Evolutionary conservation across 2,113 vertebrate species (phyloP).

Genomic region (Lipophrys pholis): DNA sequence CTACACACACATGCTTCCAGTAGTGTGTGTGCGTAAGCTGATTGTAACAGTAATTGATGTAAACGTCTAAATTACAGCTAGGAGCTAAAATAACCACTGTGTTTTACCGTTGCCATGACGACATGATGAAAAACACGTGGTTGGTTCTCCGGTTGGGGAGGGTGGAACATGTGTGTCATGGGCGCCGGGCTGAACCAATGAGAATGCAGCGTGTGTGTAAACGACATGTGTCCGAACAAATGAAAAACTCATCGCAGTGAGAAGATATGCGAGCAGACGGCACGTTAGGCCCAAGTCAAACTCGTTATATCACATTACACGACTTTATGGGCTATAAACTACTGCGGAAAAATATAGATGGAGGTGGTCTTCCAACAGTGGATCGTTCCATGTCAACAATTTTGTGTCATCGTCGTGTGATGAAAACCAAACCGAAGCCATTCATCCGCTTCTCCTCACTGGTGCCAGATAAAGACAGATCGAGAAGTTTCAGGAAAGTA

Average conservation of each 20-base stretch:
- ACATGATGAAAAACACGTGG: conserved; percentile 82
- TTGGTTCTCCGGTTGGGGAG: conserved; percentile 50
- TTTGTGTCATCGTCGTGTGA: conserved; percentile 22
- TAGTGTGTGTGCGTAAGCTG: conserved; percentile 60
- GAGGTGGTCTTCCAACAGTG: conserved; percentile 8
- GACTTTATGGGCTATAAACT: conserved; percentile 38
- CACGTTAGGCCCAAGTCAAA: conserved; percentile 55
- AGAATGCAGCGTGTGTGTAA: conserved; percentile 27
- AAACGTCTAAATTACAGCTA: conserved; percentile 84
- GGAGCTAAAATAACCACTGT: conserved; percentile 82
- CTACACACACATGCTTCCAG: conserved; percentile 33
- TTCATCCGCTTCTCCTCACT: conserved; percentile 6
- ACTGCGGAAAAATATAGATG: neutral
- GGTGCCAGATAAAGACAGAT: too few relatives aligned
- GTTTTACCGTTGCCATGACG: conserved; percentile 80
- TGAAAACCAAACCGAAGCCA: conserved; percentile 17
- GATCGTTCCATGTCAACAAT: conserved; percentile 24
- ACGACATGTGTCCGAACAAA: conserved; percentile 63
- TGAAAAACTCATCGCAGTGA: conserved; percentile 31
- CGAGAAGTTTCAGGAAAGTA: conserved; percentile 49
- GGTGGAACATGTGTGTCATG: conserved; percentile 70
- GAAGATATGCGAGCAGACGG: conserved; percentile 25
- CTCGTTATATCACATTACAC: conserved; percentile 48
- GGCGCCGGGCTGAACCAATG: conserved; percentile 56
- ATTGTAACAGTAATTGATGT: conserved; percentile 84